These are phyloP conservation scores for Drosophila nebulosa DNA, from an alignment of 1,140 invertebrate genomes.

Conservation along the genomic window DNA sequence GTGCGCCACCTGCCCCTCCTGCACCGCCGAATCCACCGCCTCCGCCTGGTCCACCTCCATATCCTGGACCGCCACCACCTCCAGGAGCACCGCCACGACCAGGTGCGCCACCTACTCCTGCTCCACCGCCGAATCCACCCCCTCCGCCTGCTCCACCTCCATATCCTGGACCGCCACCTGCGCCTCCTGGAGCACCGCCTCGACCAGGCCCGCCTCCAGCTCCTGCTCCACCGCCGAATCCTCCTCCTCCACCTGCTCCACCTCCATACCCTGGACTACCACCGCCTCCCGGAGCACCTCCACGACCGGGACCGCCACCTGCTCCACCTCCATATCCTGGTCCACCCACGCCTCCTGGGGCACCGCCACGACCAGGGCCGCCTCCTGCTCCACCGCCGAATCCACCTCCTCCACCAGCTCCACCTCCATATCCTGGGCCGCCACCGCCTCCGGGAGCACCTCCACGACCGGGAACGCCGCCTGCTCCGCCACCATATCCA, in stretches of 20 bases:
- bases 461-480: constrained; percentile 70
- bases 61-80: constrained; percentile 16
- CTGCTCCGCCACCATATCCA: constrained; percentile 49
- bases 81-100: constrained; percentile 33
- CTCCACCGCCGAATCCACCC: background rate
- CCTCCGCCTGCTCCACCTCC: too few relatives aligned
- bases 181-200: background rate
- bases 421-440: constrained; percentile 26
- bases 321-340: background rate
- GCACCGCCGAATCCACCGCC: constrained; percentile 71
- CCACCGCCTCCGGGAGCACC: constrained; percentile 25
- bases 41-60: constrained; percentile 59
- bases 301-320: constrained; percentile 21
- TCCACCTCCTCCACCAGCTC: too few relatives aligned
- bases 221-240: constrained; percentile 38
- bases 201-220: constrained; percentile 9
- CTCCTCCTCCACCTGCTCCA: constrained; percentile 2
- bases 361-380: too few relatives aligned
- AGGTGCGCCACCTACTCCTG: constrained; percentile 5
- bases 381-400: background rate
- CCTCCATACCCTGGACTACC: constrained; percentile 37
- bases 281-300: constrained; percentile 66
- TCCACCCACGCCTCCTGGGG: constrained; percentile 5
- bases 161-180: constrained; percentile 27
- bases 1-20: constrained; percentile 24